phyloP scores from a whole-genome alignment of 2,113 vertebrate species.

The Glaucidium brasilianum region DNA sequence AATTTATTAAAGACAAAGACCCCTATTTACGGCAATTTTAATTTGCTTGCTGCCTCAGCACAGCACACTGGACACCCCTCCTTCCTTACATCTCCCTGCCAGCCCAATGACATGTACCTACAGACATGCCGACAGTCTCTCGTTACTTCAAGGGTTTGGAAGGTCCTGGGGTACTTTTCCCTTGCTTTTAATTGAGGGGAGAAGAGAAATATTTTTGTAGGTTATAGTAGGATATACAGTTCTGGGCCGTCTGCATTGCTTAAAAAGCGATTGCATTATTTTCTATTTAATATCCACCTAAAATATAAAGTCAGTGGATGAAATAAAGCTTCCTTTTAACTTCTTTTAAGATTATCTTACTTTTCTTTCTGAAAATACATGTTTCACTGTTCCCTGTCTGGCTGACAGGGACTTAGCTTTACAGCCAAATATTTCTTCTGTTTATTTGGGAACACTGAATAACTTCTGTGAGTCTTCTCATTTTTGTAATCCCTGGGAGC shows the following conservation, averaged over 20 bases:
- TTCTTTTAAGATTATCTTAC: not conserved
- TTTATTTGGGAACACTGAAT: not conserved
- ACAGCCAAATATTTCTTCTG: not conserved
- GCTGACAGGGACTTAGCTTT: not conserved
- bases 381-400: not conserved
- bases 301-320: not conserved
- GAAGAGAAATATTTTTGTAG: not conserved
- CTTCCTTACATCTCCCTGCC: not conserved
- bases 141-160: not conserved
- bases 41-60: not conserved
- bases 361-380: not conserved
- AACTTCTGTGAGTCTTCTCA: not conserved
- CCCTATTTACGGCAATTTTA: not conserved
- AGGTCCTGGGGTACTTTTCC: not conserved
- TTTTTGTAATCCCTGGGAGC: conserved; percentile 42
- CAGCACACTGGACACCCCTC: not conserved
- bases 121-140: not conserved
- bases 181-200: not conserved
- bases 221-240: not conserved
- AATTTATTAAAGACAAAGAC: conserved; percentile 46
- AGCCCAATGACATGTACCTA: not conserved
- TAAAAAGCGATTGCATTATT: not conserved
- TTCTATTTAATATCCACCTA: not conserved
- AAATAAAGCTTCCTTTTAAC: not conserved
- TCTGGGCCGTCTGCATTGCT: not conserved